Base-by-base conservation (phyloP, 2,113 vertebrate species). In the Callionymus lyra region DNA sequence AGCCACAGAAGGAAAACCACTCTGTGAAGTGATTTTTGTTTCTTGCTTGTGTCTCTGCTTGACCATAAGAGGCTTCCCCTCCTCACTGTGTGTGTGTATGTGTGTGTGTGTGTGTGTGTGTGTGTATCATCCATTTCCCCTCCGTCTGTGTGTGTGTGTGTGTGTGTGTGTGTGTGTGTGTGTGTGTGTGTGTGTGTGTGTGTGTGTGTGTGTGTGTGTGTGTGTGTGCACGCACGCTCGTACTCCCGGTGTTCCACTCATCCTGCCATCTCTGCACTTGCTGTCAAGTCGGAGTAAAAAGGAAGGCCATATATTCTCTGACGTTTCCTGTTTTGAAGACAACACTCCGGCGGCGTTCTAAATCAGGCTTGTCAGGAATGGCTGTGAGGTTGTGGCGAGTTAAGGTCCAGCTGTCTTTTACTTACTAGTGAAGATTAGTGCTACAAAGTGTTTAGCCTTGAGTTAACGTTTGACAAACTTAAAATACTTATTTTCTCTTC, bases 311-410 rank as follows among this genome's bases (percentile, higher is more conserved):
- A 47, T 42, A 57, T 66, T 70, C 41, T 48, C 31, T 33, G 19
- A 60, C 35, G 18, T 76, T 73, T 76, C 72, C 76, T 76, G 72
- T 71, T 65, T 51, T 64, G 44, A 51, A 53, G 37, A 32, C 14
- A 49, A 38, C 1, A 11, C 41, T 17, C 11, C 42, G 34, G 44
- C 49, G 51, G 13, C 1, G 17, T 16, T 39, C 47, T 10, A 54
- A 47, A 41, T 50, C 54, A 47, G 33, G 44, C 32, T 21, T 46
- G 44, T 47, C 43, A 60, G 51, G 15, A 16, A 50, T 48, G 19
- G 31, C 10, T 33, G 4, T 59, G 49, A 44, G 33, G 21, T 27
- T 27, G 4, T 5, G 8, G 21, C 8, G 21, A 5, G 21, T 27
- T 27, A 4, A 27, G 21, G 21, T 27, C 21, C 21, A 5, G 21